Evolutionary conservation across 2,888 invertebrate genomes (phyloP), one percentile per base, ranked within the genome.

Genomic region (Noctua janthina): DNA sequence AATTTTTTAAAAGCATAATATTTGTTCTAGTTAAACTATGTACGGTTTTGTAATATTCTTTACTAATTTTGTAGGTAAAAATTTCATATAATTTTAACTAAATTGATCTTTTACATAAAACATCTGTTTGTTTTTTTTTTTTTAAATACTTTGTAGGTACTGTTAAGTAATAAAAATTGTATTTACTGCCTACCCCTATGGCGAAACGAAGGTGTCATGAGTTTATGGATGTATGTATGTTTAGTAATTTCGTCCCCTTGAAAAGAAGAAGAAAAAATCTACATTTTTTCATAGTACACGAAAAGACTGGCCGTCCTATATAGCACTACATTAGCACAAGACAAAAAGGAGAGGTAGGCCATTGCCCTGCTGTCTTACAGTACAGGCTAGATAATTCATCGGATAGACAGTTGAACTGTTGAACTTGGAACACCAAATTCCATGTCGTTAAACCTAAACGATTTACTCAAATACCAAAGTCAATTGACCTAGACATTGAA

Each of bases 401-500:
- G 23, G 11, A 46, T 6, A 51, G 20, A 67, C 20, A 80, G 15
- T n/a, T n/a, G 64, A 64, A 67, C 51, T 81, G 15, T n/a, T n/a
- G 64, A 64, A 67, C 51, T 81, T 71, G 56, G 3, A 79, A 49
- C 54, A 66, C 6, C 1, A n/a, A 1, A 35, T 59, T 43, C 15
- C 10, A 71, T 23, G 43, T 74, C 68, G 66, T 78, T 66, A 51
- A 66, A 66, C 69, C n/a, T 49, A 35, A 78, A 56, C 39, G 29
- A 72, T 35, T 69, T 62, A 49, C 13, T 20, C 35, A 46, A 82
- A 46, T 74, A 79, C 43, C 69, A 78, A 70, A 64, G 78, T 35
- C 49, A 17, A 0, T 74, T 70, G 67, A 83, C 67, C 73, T 66
- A 79, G 51, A 79, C 70, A 67, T 79, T 79, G 80, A 49, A 67